Percentiles rank a stretch among this genome's conserved stretches.
Conservation (phyloP, 2,113 vertebrate genomes). For the Solenodon paradoxus region DNA sequence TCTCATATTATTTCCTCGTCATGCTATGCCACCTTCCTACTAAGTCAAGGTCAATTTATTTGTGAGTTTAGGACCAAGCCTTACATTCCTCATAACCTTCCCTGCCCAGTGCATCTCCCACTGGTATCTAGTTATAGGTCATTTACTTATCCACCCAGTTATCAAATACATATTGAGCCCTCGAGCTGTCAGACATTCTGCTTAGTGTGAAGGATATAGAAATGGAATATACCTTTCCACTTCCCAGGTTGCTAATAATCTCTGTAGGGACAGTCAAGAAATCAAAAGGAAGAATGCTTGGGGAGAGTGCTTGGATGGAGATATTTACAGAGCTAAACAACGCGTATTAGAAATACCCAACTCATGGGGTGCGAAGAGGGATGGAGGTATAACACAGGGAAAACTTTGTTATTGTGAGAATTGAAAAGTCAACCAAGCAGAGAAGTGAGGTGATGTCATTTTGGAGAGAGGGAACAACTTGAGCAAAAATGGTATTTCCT, state of each 20-base stretch:
- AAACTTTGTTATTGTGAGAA: not conserved
- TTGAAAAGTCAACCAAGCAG: not conserved
- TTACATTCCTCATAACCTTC: not conserved
- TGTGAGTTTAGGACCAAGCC: not conserved
- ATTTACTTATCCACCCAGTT: not conserved
- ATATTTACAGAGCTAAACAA: not conserved
- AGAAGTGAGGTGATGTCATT: not conserved
- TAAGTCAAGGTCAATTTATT: not conserved
- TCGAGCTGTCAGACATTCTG: not conserved
- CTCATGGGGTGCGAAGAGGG: not conserved
- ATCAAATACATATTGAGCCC: not conserved
- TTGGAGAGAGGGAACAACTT: not conserved
- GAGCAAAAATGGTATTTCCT: not conserved
- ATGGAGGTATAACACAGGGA: not conserved
- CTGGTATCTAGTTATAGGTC: not conserved
- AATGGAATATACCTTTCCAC: not conserved
- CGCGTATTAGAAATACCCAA: not conserved
- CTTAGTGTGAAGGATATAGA: not conserved
- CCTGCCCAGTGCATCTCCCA: not conserved
- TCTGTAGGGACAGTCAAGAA: not conserved
- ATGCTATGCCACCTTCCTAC: not conserved
- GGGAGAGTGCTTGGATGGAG: not conserved
- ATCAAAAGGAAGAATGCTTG: not conserved
- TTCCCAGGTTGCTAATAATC: not conserved
- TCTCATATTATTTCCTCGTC: not conserved